Evolutionary conservation across 1,140 invertebrate species (phyloP).

Genomic region (Goniozus legneri): DNA sequence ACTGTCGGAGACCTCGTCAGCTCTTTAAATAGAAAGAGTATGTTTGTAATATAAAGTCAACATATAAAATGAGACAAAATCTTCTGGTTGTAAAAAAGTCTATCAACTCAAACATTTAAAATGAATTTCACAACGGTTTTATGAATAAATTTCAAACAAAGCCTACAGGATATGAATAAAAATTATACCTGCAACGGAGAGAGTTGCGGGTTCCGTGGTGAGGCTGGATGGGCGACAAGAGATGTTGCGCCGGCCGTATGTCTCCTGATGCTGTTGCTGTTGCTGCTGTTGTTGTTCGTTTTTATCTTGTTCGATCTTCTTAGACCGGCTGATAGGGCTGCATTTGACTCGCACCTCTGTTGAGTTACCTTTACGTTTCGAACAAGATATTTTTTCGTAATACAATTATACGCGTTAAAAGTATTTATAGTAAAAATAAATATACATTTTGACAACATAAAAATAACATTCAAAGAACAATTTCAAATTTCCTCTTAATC

Average conservation of each 20-base stretch:
- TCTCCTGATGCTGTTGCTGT: constrained; percentile 40
- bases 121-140: too few relatives aligned
- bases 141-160: constrained; percentile 1
- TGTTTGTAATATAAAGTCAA: too few relatives aligned
- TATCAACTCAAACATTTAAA: too few relatives aligned
- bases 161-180: too few relatives aligned
- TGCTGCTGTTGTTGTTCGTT: constrained; percentile 42
- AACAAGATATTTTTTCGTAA: too few relatives aligned
- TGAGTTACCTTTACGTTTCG: constrained; percentile 44
- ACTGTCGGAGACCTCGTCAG: constrained; percentile 52
- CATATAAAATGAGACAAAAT: too few relatives aligned
- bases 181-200: constrained; percentile 57
- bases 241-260: constrained; percentile 33
- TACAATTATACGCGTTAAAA: too few relatives aligned
- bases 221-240: constrained; percentile 42
- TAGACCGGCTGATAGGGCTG: constrained; percentile 35
- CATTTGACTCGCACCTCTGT: constrained; percentile 42
- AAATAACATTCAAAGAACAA: too few relatives aligned
- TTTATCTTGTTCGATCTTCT: constrained; percentile 44
- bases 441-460: too few relatives aligned
- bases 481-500: too few relatives aligned
- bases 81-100: too few relatives aligned
- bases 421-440: too few relatives aligned
- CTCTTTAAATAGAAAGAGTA: constrained; percentile 51
- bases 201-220: constrained; percentile 59